These are phyloP conservation scores for Budorcas taxicolor DNA, from an alignment of 2,113 vertebrate genomes.

Conservation along the genomic window DNA sequence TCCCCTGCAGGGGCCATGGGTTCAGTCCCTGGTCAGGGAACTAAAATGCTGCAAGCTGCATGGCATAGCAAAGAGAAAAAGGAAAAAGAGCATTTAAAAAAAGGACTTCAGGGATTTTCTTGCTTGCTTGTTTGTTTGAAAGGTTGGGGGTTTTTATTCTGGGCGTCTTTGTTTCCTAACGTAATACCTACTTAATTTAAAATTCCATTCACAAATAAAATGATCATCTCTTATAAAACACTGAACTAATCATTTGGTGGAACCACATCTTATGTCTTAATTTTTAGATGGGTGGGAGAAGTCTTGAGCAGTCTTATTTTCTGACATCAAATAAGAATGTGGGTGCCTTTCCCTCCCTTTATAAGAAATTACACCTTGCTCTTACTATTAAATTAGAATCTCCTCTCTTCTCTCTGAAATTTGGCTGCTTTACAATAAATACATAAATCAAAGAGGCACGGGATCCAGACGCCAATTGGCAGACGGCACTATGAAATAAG, in stretches of 20 bases:
- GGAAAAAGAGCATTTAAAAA: neutral
- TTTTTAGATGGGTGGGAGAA: neutral
- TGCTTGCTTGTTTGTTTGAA: neutral
- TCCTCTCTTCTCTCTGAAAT: constrained; percentile 52
- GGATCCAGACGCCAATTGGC: constrained; percentile 64
- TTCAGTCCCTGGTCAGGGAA: neutral
- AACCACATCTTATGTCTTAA: neutral
- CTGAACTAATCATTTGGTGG: neutral
- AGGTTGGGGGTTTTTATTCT: neutral
- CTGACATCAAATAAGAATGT: constrained; percentile 19
- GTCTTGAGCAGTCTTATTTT: constrained; percentile 16
- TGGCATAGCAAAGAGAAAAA: neutral
- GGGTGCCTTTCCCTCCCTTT: constrained; percentile 18
- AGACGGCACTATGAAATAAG: constrained; percentile 51
- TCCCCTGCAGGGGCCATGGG: neutral
- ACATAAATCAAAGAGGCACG: constrained; percentile 58
- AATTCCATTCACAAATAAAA: neutral
- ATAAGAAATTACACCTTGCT: constrained; percentile 57
- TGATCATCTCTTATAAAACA: neutral
- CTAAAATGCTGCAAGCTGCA: neutral
- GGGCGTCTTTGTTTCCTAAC: neutral
- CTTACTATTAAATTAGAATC: constrained; percentile 52
- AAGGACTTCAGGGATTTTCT: neutral
- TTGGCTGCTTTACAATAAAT: constrained; percentile 66
- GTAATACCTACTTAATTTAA: neutral